A percentile compares a stretch with the other conserved stretches of the same genome.
These are phyloP conservation scores for Cryptus armator DNA, from an alignment of 2,888 invertebrate genomes.

Conservation along the genomic window DNA sequence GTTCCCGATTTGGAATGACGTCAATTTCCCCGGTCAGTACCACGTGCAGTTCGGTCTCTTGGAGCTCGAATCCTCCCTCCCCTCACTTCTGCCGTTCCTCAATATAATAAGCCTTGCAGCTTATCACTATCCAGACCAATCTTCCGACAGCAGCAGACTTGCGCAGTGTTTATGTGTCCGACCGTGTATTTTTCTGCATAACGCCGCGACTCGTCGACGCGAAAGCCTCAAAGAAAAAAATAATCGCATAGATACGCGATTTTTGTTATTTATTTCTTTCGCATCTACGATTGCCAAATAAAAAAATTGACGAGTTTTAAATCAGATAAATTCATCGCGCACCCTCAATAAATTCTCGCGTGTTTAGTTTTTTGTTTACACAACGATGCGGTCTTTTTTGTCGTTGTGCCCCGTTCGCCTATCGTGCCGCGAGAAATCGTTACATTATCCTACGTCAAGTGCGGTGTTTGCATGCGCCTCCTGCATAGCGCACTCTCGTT, in stretches of 20 bases:
- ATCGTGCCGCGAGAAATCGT: conserved; percentile 39
- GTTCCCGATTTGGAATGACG: conserved; percentile 41
- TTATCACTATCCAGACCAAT: conserved; percentile 55
- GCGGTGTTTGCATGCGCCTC: conserved; percentile 57
- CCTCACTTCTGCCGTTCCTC: not conserved
- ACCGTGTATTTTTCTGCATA: conserved; percentile 54
- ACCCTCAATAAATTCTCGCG: too few species aligned
- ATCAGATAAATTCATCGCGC: not conserved
- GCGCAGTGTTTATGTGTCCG: conserved; percentile 53
- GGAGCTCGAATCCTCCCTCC: conserved; percentile 23
- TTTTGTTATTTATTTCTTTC: too few species aligned
- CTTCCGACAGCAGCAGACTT: conserved; percentile 52
- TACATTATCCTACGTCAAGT: conserved; percentile 29
- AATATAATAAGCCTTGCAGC: conserved; percentile 31
- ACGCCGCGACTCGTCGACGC: conserved; percentile 52
- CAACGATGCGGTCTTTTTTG: conserved; percentile 10
- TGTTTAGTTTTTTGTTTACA: not conserved
- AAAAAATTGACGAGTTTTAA: not conserved
- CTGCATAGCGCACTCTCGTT: conserved; percentile 61
- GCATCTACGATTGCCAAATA: not conserved
- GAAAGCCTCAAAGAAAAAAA: conserved; percentile 16
- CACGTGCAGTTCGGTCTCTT: conserved; percentile 56
- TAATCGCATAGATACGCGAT: not conserved
- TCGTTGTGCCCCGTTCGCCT: not conserved
- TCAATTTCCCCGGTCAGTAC: conserved; percentile 50